Evolutionary conservation across 2,113 vertebrate species (phyloP), one percentile per base, ranked within the genome.

Genomic region (Aegithalos caudatus): DNA sequence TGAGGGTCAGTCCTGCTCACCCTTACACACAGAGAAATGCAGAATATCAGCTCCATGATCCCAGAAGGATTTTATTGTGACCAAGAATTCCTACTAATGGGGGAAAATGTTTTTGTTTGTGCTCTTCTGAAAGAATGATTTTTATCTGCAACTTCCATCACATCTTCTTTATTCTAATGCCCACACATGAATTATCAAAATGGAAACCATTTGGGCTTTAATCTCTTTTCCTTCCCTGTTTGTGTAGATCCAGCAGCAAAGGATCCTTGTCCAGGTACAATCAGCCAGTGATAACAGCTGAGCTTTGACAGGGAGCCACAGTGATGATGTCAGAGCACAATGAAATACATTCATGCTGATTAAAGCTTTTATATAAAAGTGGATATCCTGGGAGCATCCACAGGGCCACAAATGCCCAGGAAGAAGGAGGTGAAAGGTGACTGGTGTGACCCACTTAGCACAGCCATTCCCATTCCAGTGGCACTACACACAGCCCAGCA

Each of bases 381-480:
- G 23, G 10, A 5, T 37, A 2, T 3, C 14, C 1, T 35, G 65
- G 80, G n/a, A 94, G 61, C 58, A 57, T 29, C 56, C 42, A 10
- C 15, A 4, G 9, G 28, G 48, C 6, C 40, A 71, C 38, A 23
- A 61, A 35, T 17, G 21, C 16, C 65, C 53, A 28, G 73, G 24
- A 48, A 60, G 54, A 57, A 93, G 2, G 42, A 82, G 58, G 96
- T 86, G 86, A 92, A 48, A 85, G 89, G 86, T 56, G 20, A 9
- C 37, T 42, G 58, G 1, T 12, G 50, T 94, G 95, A 92, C 86
- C 93, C 91, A 78, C 33, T 81, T 23, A 86, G 60, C 88, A 48
- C 47, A 22, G 58, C 42, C 64, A 17, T 45, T 51, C n/a, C 74
- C 94, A 95, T 91, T 86, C 94, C 94, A 93, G 3, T 37, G 69